phyloP scores from a whole-genome alignment of 2,888 invertebrate species.

The Morpho helenor region DNA sequence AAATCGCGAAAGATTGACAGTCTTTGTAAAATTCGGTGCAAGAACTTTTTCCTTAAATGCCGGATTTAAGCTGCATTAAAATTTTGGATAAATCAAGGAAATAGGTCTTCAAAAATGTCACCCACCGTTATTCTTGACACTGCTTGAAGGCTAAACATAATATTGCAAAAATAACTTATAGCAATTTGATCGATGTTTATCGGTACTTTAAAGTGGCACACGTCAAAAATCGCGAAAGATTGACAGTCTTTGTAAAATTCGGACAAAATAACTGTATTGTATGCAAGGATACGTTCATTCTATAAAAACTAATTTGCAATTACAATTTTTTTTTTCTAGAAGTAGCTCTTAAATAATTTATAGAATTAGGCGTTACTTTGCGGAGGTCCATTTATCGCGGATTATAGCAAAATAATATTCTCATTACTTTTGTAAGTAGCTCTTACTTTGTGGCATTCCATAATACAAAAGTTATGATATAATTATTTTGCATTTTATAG shows the following conservation, averaged over 20 bases:
- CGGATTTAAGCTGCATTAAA: too few relatives aligned
- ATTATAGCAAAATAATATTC: neutral
- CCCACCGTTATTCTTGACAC: neutral
- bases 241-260: constrained; percentile 12
- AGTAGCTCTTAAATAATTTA: too few relatives aligned
- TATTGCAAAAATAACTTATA: constrained; percentile 10
- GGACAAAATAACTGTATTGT: constrained; percentile 2
- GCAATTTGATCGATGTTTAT: constrained; percentile 20
- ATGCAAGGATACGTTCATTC: constrained; percentile 9
- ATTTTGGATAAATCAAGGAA: too few relatives aligned
- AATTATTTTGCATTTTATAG: too few relatives aligned
- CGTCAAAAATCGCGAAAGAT: constrained; percentile 15
- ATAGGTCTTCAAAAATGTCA: constrained; percentile 1
- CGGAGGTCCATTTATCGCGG: too few relatives aligned
- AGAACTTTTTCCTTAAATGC: too few relatives aligned
- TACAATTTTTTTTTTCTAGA: too few relatives aligned
- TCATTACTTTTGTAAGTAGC: too few relatives aligned
- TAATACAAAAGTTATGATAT: too few relatives aligned
- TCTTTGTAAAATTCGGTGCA: constrained; percentile 6
- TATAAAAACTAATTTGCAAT: neutral
- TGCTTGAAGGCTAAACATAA: constrained; percentile 7
- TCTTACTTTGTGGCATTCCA: too few relatives aligned
- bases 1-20: constrained; percentile 13
- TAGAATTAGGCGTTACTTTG: too few relatives aligned
- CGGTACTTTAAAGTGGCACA: constrained; percentile 19